Conservation (phyloP, 2,797 vertebrate genomes). For the Schizopygopsis malacanthus region DNA sequence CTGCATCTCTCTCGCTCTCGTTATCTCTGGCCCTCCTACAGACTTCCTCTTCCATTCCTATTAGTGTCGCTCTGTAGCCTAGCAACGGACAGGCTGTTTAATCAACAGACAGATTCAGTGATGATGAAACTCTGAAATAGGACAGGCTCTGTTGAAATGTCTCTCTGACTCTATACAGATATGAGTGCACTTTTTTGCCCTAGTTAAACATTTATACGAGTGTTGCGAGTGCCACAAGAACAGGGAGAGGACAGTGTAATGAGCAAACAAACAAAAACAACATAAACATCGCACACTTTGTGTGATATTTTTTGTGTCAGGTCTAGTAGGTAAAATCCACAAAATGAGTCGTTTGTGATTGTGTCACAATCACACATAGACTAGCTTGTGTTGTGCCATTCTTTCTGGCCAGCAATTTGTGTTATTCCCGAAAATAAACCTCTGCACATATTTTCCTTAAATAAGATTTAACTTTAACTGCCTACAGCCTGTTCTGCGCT, state of each 20-base stretch:
- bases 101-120: conserved; percentile 60
- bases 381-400: not conserved
- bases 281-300: not conserved
- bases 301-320: not conserved
- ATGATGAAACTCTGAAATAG: conserved; percentile 56
- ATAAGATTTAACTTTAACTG: conserved; percentile 43
- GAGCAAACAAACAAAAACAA: conserved; percentile 3
- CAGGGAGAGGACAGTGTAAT: not conserved
- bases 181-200: not conserved
- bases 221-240: not conserved
- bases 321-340: not conserved
- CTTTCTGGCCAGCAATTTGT: conserved; percentile 21
- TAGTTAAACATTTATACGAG: conserved; percentile 43
- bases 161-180: conserved; percentile 34
- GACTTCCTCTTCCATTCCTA: conserved; percentile 61
- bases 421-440: conserved; percentile 31
- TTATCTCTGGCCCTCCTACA: conserved; percentile 61
- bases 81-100: conserved; percentile 61
- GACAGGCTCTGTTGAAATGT: conserved; percentile 47
- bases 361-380: conserved; percentile 6
- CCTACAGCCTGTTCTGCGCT: conserved; percentile 7
- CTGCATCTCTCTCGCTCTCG: conserved; percentile 36
- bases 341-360: not conserved
- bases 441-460: conserved; percentile 26
- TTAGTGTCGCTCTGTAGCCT: conserved; percentile 63